Evolutionary conservation across 1,140 invertebrate genomes (phyloP).

Genomic region (Ceratosolen solmsi): DNA sequence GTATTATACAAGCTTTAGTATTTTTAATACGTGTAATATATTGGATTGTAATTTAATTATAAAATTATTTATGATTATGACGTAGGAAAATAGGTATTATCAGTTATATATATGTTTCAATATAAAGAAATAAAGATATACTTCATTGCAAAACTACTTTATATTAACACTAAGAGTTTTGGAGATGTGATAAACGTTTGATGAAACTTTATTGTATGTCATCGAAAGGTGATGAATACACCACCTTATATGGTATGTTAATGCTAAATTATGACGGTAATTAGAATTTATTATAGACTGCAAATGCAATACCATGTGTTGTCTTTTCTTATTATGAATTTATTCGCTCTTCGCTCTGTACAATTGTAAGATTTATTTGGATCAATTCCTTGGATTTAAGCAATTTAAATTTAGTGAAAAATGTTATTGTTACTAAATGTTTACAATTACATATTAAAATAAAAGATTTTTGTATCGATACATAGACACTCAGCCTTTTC

Average conservation of each 20-base stretch:
- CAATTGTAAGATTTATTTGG: not conserved
- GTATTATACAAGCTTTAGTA: not conserved
- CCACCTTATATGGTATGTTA: not conserved
- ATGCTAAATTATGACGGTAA: conserved; percentile 11
- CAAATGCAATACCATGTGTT: not conserved
- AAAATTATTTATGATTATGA: not conserved
- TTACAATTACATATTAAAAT: not conserved
- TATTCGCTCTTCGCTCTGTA: not conserved
- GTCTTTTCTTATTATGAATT: not conserved
- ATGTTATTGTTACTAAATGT: not conserved
- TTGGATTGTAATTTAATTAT: not conserved
- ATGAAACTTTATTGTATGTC: conserved; percentile 45
- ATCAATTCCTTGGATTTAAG: not conserved
- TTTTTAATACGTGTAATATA: not conserved
- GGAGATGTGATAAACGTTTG: conserved; percentile 6
- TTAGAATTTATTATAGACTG: conserved; percentile 6
- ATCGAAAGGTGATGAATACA: conserved; percentile 13
- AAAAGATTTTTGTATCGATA: not conserved
- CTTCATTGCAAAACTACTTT: not conserved
- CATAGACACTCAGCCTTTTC: not conserved
- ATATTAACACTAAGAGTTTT: not conserved
- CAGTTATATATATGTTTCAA: not conserved
- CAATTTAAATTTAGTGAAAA: not conserved
- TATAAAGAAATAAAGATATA: not conserved
- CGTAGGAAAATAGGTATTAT: not conserved